Evolutionary conservation across 2,113 vertebrate genomes (phyloP).

Genomic region (Actinemys pallida): DNA sequence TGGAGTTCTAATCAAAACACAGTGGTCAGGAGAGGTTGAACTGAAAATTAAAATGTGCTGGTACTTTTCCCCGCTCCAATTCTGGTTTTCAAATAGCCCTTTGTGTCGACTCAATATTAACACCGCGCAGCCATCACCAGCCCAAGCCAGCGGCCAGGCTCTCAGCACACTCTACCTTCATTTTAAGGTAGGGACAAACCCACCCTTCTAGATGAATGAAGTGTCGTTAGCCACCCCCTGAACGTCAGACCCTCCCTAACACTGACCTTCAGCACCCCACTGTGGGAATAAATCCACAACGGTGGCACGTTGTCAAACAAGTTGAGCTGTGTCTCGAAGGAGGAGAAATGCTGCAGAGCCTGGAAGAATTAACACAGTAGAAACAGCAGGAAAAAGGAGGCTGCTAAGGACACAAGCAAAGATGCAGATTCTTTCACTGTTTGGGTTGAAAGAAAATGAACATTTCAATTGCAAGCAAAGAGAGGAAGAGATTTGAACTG

Average conservation of each 20-base stretch:
- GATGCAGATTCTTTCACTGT: rapidly evolving
- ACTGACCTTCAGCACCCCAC: not conserved
- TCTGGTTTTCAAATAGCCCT: not conserved
- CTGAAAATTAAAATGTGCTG: slow-evolving; percentile 54
- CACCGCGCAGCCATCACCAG: not conserved
- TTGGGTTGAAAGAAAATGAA: not conserved
- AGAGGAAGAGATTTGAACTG: not conserved
- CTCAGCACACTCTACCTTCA: not conserved
- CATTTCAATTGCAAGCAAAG: not conserved
- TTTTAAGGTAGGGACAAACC: not conserved
- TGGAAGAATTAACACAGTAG: not conserved
- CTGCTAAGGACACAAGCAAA: rapidly evolving
- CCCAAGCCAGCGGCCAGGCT: not conserved
- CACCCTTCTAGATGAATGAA: rapidly evolving
- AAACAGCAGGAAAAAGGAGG: not conserved
- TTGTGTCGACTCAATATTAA: not conserved
- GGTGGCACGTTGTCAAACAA: rapidly evolving
- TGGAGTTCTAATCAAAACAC: slow-evolving; percentile 71
- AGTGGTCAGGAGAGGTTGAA: slow-evolving; percentile 58
- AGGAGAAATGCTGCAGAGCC: not conserved
- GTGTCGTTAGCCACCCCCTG: not conserved
- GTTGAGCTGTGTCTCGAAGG: rapidly evolving
- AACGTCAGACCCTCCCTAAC: not conserved
- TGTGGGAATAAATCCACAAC: rapidly evolving
- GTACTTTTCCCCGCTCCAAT: slow-evolving; percentile 36